Conservation (phyloP, 2,797 vertebrate species). For the Pterois miles region DNA sequence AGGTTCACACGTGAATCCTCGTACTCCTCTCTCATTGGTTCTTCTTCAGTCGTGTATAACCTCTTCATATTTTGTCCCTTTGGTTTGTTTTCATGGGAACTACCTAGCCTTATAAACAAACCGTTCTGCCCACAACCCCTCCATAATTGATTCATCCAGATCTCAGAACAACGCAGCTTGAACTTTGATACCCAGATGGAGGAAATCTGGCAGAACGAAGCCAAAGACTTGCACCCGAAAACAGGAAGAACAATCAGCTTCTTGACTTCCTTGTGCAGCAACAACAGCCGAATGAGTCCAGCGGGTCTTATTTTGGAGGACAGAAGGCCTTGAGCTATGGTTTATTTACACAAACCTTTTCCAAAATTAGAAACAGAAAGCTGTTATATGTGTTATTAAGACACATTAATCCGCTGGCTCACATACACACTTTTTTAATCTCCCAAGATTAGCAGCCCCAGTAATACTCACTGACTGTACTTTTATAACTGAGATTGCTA, state of each 20-base stretch:
- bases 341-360: background rate
- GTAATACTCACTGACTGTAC: background rate
- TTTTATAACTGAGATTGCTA: conserved; percentile 21
- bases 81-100: conserved; percentile 37
- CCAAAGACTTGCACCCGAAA: conserved; percentile 60
- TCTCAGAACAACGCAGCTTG: conserved; percentile 20
- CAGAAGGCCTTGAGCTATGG: background rate
- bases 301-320: background rate
- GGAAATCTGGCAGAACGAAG: conserved; percentile 62
- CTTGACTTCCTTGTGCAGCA: conserved; percentile 68
- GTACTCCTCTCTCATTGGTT: background rate
- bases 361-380: background rate
- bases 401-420: background rate
- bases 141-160: conserved; percentile 48
- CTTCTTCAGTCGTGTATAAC: background rate
- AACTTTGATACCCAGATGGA: conserved; percentile 60
- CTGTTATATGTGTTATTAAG: background rate
- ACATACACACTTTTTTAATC: background rate
- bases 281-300: background rate
- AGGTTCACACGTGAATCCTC: conserved; percentile 10
- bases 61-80: background rate
- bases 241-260: conserved; percentile 81
- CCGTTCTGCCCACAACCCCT: background rate
- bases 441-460: background rate
- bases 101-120: background rate